These are phyloP conservation scores for Eulemur rufifrons DNA, from an alignment of 2,113 vertebrate species.

Conservation along the genomic window DNA sequence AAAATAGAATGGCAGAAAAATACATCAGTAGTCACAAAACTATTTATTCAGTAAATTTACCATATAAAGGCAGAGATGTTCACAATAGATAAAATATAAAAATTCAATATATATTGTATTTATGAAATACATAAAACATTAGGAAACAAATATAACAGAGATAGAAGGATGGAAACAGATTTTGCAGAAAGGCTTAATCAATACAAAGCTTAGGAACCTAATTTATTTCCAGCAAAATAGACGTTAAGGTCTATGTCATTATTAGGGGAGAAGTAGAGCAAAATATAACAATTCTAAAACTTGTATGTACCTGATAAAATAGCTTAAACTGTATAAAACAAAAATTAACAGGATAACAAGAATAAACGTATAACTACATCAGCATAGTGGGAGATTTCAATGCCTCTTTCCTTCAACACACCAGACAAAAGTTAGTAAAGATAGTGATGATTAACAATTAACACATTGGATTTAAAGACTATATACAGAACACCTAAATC, in stretches of 20 bases:
- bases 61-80: not conserved
- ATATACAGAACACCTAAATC: not conserved
- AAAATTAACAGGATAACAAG: not conserved
- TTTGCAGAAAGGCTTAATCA: not conserved
- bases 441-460: not conserved
- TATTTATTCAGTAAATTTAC: not conserved
- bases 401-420: not conserved
- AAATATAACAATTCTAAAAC: not conserved
- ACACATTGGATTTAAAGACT: not conserved
- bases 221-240: not conserved
- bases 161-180: not conserved
- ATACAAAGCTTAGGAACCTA: not conserved
- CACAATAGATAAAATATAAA: not conserved
- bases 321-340: not conserved
- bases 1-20: not conserved
- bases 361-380: not conserved
- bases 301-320: not conserved
- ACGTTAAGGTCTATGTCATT: not conserved
- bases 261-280: not conserved
- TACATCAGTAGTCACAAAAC: not conserved
- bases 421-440: not conserved
- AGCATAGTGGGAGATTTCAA: not conserved
- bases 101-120: not conserved
- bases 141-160: not conserved
- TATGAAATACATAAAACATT: not conserved